Conservation (phyloP, 2,113 vertebrate species). For the Aythya baeri region DNA sequence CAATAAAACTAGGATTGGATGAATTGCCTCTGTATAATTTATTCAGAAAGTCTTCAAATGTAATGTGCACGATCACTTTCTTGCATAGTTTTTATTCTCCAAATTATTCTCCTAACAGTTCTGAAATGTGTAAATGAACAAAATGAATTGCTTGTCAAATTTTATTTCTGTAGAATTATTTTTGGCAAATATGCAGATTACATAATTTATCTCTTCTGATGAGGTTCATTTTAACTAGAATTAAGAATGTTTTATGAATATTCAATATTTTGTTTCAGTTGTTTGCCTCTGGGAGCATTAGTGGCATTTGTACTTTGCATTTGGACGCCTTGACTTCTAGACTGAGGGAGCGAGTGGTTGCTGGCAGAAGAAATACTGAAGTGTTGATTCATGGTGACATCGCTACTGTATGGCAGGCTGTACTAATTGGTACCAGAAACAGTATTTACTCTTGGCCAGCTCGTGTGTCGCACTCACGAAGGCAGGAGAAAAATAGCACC, state of each 20-base stretch:
- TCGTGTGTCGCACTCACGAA: neutral
- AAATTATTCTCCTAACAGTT: neutral
- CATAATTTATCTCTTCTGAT: neutral
- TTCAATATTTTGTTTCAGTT: neutral
- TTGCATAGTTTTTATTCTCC: neutral
- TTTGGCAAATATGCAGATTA: neutral
- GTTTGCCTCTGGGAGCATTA: neutral
- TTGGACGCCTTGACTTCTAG: neutral
- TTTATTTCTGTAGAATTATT: neutral
- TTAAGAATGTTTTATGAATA: neutral
- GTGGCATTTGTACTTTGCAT: neutral
- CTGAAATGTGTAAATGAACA: neutral
- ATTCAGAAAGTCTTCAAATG: neutral
- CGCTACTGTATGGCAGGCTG: neutral
- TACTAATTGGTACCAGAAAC: constrained; percentile 19
- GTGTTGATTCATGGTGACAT: neutral
- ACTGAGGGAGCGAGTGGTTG: neutral
- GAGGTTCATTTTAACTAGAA: neutral
- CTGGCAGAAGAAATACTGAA: neutral
- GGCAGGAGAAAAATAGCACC: neutral
- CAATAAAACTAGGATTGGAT: neutral
- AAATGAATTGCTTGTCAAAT: neutral
- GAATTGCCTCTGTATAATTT: neutral
- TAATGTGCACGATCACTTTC: neutral
- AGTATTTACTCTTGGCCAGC: constrained; percentile 5